phyloP scores from a whole-genome alignment of 2,113 vertebrate genomes.

The Salminus brasiliensis region DNA sequence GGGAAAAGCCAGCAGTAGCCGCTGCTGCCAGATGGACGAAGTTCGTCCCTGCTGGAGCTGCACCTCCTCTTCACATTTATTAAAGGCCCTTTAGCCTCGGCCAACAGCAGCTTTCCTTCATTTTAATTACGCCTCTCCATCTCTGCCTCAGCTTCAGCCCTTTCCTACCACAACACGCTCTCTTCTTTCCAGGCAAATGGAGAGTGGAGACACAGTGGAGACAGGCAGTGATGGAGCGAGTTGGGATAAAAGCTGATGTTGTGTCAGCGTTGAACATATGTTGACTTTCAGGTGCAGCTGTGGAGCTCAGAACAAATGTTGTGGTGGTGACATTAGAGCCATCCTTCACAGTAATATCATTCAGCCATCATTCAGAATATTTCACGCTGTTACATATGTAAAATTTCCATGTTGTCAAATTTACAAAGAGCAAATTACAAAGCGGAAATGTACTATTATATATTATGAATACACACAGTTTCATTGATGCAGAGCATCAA shows the following conservation, averaged over 20 bases:
- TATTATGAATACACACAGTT: too few species aligned
- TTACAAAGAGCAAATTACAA: too few species aligned
- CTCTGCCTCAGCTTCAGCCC: background rate
- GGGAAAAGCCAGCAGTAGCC: background rate
- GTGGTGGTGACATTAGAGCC: background rate
- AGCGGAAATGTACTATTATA: too few species aligned
- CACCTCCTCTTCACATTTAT: slow-evolving; percentile 7
- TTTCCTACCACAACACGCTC: background rate
- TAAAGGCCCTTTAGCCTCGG: slow-evolving; percentile 5
- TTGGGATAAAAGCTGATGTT: background rate
- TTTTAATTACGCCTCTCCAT: slow-evolving; percentile 2
- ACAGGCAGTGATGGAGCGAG: background rate
- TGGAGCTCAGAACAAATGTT: background rate
- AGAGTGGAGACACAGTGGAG: background rate
- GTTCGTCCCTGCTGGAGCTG: background rate
- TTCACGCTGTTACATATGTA: too few species aligned
- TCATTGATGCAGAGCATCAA: too few species aligned
- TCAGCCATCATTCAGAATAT: too few species aligned
- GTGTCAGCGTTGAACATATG: slow-evolving; percentile 6
- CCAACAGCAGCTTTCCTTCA: background rate
- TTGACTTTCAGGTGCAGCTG: background rate
- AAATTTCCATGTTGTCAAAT: too few species aligned
- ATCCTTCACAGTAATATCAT: background rate
- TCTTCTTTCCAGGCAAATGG: background rate
- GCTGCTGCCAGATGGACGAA: background rate